Evolutionary conservation across 53 echinoderm and acorn worm genomes (phyloP).

Genomic region (Arbacia lixula): DNA sequence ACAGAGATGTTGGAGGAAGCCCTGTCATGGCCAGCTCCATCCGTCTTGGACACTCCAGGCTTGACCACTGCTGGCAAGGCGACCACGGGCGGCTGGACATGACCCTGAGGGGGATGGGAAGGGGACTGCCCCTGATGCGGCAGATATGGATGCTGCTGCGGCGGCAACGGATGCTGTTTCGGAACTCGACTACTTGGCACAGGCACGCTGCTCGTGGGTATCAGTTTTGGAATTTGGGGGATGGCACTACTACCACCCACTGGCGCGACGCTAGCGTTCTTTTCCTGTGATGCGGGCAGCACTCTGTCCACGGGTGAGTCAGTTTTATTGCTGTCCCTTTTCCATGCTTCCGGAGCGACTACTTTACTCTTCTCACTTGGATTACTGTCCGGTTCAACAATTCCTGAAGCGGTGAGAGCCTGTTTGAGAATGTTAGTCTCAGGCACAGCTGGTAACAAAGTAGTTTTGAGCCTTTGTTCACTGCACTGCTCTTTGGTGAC

Average conservation of each 20-base stretch:
- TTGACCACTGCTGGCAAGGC: constrained; percentile 39
- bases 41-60: constrained; percentile 5
- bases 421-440: constrained; percentile 96
- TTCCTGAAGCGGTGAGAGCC: constrained; percentile 88
- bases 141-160: constrained; percentile 55
- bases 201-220: constrained; percentile 84
- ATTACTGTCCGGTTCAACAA: constrained; percentile 52
- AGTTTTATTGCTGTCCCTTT: constrained; percentile 52
- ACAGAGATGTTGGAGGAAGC: constrained; percentile 48
- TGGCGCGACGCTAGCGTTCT: constrained; percentile 64
- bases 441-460: constrained; percentile 67
- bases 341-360: constrained; percentile 19
- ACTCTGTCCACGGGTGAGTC: constrained; percentile 39
- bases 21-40: constrained; percentile 27
- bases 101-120: constrained; percentile 53
- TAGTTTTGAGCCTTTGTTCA: constrained; percentile 46
- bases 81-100: constrained; percentile 23
- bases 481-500: constrained; percentile 40
- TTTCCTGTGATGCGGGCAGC: constrained; percentile 27
- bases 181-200: constrained; percentile 59
- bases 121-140: constrained; percentile 19
- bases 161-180: constrained; percentile 57
- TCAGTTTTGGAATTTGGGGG: constrained; percentile 97
- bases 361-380: constrained; percentile 35
- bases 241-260: constrained; percentile 60